Conservation (phyloP, 1,140 invertebrate species). For the Trachymyrmex cornetzi region DNA sequence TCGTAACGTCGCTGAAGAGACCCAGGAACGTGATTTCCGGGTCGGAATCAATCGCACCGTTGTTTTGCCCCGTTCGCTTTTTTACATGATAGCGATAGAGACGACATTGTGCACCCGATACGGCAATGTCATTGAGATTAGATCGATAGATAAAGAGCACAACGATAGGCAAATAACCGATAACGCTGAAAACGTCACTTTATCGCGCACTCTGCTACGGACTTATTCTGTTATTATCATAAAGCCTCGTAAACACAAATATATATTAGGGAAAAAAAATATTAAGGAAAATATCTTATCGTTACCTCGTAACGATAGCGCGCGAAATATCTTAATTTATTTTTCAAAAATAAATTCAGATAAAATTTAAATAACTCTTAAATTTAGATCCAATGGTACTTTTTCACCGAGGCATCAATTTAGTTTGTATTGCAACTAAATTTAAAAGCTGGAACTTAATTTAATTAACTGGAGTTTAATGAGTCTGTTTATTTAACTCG, state of each 20-base stretch:
- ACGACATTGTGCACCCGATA: conserved; percentile 60
- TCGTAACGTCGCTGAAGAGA: neutral
- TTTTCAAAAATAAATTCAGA: conserved; percentile 12
- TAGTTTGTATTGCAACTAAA: too few species aligned
- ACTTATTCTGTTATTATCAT: conserved; percentile 32
- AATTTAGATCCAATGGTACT: neutral
- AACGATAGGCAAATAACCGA: conserved; percentile 62
- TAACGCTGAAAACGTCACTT: conserved; percentile 29
- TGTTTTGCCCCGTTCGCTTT: conserved; percentile 31
- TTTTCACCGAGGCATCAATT: too few species aligned
- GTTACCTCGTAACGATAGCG: neutral
- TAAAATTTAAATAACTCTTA: neutral
- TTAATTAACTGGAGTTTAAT: neutral
- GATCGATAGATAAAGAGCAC: conserved; percentile 52
- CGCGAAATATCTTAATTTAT: neutral
- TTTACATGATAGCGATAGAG: conserved; percentile 54
- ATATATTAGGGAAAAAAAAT: conserved; percentile 27
- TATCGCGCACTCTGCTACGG: neutral
- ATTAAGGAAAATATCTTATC: conserved; percentile 19
- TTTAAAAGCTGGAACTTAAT: too few species aligned
- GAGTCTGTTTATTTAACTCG: neutral
- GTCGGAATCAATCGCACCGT: conserved; percentile 53
- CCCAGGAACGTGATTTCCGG: conserved; percentile 38
- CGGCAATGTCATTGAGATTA: conserved; percentile 67
- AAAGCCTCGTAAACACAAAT: conserved; percentile 18